Evolutionary conservation across 2,888 invertebrate species (phyloP), one percentile per base, ranked within the genome.

Genomic region (Cheilosia variabilis): DNA sequence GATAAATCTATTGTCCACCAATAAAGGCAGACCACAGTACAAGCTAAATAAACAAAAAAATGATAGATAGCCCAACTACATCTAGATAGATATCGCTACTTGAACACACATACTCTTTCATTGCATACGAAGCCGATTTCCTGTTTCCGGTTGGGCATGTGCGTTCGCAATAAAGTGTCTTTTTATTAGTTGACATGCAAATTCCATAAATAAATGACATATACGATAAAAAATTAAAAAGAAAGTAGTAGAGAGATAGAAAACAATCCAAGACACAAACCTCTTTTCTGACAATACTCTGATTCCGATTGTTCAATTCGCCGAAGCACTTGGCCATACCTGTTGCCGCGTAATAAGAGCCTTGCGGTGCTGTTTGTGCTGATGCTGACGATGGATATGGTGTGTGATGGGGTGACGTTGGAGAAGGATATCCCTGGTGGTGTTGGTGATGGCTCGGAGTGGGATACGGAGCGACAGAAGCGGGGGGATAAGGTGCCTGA

Each of bases 231-330:
- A 47, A 62, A 71, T 22, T 53, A 41, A 71, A 60, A 60, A 52
- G 13, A 52, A 13, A 52, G 52, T 4, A 22, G 58, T 41, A 47
- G 45, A 68, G 65, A 69, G 62, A 34, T 71, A 71, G 62, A 71
- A 58, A 52, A 73, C 62, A 72, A 76, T 75, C 77, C 58, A 71
- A 86, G 87, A 88, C 88, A 91, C 91, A 90, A 91, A 92, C 91
- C 91, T 91, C 91, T 89, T 88, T 90, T 68, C 88, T 89, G 84
- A 88, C 88, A 88, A 88, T 79, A 83, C 89, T 89, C 75, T 89
- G 89, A 31, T 31, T 31, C 31, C 87, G 89, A 87, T 89, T 89
- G 86, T 88, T 88, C 89, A 90, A 89, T 88, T 90, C 90, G 66
- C 88, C 88, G 71, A 90, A 90, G 76, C 90, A 90, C 63, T 89